A percentile compares a stretch with the other conserved stretches of the same genome.
These are phyloP conservation scores for Ooceraea biroi DNA, from an alignment of 1,140 invertebrate species.

Conservation along the genomic window DNA sequence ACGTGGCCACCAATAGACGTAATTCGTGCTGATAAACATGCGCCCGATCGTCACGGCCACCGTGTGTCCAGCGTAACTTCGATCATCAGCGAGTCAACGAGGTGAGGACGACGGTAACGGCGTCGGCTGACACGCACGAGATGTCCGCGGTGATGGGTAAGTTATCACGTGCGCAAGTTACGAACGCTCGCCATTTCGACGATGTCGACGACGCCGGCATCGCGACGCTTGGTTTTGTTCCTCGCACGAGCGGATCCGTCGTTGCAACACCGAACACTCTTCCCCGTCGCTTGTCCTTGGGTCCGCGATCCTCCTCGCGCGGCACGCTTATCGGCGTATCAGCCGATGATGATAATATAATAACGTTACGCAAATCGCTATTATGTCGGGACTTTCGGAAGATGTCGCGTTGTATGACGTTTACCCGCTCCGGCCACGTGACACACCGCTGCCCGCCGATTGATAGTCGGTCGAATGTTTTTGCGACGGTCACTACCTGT, in stretches of 20 bases:
- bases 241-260: too few relatives aligned
- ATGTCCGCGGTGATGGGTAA: slow-evolving; percentile 77
- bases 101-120: slow-evolving; percentile 13
- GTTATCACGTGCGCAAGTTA: slow-evolving; percentile 45
- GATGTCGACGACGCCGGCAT: background rate
- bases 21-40: slow-evolving; percentile 60
- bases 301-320: background rate
- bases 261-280: too few relatives aligned
- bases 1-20: slow-evolving; percentile 27
- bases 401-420: slow-evolving; percentile 63
- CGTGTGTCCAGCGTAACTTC: slow-evolving; percentile 42
- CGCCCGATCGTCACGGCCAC: slow-evolving; percentile 34
- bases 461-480: slow-evolving; percentile 39
- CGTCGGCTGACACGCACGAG: slow-evolving; percentile 23
- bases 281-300: background rate
- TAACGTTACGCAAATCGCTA: slow-evolving; percentile 14
- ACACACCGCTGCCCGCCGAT: background rate
- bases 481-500: slow-evolving; percentile 24
- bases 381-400: slow-evolving; percentile 48
- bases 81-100: slow-evolving; percentile 6
- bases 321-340: background rate
- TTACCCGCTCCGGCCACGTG: slow-evolving; percentile 54
- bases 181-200: slow-evolving; percentile 31
- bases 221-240: too few relatives aligned
- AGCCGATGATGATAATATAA: background rate